Conservation (phyloP, 1,140 invertebrate genomes). For the Bombus difficillimus region DNA sequence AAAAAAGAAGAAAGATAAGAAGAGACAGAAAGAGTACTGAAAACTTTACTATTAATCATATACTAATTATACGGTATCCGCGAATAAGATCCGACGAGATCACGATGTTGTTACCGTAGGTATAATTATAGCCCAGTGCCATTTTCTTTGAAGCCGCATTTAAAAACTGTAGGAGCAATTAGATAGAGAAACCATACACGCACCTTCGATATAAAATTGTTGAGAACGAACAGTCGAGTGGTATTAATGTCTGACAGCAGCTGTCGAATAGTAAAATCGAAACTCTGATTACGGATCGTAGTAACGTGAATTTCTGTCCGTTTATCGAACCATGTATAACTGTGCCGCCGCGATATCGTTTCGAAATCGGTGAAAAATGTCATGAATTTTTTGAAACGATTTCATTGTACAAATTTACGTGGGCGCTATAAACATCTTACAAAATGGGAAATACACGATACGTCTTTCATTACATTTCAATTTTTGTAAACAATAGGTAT, state of each 20-base stretch:
- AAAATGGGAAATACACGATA: neutral
- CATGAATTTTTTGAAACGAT: neutral
- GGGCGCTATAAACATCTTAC: no score
- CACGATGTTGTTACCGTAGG: no score
- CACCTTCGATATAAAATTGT: slow-evolving; percentile 56
- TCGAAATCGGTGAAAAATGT: slow-evolving; percentile 29
- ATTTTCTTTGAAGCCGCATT: neutral
- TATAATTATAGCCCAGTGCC: neutral
- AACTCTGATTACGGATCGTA: slow-evolving; percentile 58
- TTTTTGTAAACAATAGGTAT: neutral
- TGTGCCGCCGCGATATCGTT: neutral
- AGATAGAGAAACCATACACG: slow-evolving; percentile 20
- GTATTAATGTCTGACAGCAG: slow-evolving; percentile 61
- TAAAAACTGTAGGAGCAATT: slow-evolving; percentile 22
- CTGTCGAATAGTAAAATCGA: slow-evolving; percentile 57
- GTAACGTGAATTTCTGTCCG: slow-evolving; percentile 58
- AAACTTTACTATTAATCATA: no score
- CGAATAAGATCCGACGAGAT: no score
- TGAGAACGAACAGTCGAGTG: slow-evolving; percentile 52
- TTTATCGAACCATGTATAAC: slow-evolving; percentile 44
- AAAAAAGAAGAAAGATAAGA: no score
- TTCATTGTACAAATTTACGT: neutral
- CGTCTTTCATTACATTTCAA: neutral
- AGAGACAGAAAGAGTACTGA: no score
- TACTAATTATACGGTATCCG: no score